A percentile compares a stretch with the other conserved stretches of the same genome.
phyloP scores from a whole-genome alignment of 2,888 invertebrate genomes.

The Catocala nupta region DNA sequence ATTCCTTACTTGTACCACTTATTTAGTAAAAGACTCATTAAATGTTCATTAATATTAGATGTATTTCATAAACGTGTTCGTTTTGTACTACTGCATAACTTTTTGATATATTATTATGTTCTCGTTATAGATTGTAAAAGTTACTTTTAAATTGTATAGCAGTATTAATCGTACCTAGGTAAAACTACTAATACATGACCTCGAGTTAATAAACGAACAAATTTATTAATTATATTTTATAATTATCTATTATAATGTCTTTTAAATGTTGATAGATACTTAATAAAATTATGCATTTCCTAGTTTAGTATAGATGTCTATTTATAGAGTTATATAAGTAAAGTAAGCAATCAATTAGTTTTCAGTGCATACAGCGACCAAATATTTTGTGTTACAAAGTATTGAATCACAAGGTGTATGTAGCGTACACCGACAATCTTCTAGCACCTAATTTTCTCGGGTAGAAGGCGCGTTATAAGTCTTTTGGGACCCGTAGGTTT shows the following conservation, averaged over 20 bases:
- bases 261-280: constrained; percentile 1
- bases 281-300: constrained; percentile 43
- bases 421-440: constrained; percentile 26
- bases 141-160: constrained; percentile 36
- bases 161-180: constrained; percentile 45
- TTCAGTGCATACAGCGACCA: constrained; percentile 76
- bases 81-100: background rate
- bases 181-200: constrained; percentile 27
- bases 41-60: background rate
- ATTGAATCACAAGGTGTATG: constrained; percentile 34
- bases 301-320: constrained; percentile 26
- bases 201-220: constrained; percentile 38
- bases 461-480: constrained; percentile 16
- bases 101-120: constrained; percentile 18
- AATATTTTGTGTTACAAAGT: constrained; percentile 64
- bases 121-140: constrained; percentile 25
- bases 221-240: constrained; percentile 20
- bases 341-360: constrained; percentile 33
- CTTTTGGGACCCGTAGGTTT: constrained; percentile 11
- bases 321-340: constrained; percentile 9
- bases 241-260: constrained; percentile 1
- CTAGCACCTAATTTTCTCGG: constrained; percentile 28
- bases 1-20: background rate
- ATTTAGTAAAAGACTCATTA: background rate
- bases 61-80: background rate